These are phyloP conservation scores for Leistus spinibarbis DNA, from an alignment of 2,888 invertebrate genomes.

Conservation along the genomic window DNA sequence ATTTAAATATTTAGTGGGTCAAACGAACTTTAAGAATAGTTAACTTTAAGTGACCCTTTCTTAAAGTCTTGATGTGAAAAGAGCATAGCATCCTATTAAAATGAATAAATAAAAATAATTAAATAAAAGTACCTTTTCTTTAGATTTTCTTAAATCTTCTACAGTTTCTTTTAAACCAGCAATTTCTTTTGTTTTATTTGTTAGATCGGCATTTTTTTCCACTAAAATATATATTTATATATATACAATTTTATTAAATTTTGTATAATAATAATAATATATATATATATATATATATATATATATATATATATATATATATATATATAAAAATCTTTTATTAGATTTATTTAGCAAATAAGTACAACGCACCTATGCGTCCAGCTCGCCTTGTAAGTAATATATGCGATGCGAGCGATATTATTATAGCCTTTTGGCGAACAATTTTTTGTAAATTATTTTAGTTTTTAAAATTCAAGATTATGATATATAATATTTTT, in stretches of 20 bases:
- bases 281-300: constrained; percentile 23
- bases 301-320: constrained; percentile 20
- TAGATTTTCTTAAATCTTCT: constrained; percentile 16
- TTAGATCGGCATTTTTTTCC: constrained; percentile 18
- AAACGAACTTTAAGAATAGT: background rate
- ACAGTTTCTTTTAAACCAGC: constrained; percentile 17
- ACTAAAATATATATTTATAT: constrained; percentile 24
- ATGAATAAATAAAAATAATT: background rate
- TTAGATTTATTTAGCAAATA: constrained; percentile 1
- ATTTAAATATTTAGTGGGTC: background rate
- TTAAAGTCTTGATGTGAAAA: too few relatives aligned
- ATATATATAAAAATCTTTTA: constrained; percentile 4
- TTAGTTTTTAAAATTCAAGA: too few relatives aligned
- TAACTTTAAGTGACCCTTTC: background rate
- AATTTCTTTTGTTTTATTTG: constrained; percentile 16
- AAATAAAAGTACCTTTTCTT: constrained; percentile 24
- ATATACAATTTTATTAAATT: constrained; percentile 16
- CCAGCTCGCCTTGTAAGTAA: too few relatives aligned
- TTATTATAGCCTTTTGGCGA: too few relatives aligned
- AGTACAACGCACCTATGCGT: too few relatives aligned
- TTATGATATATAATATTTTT: too few relatives aligned
- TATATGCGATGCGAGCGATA: too few relatives aligned
- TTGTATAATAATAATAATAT: constrained; percentile 15
- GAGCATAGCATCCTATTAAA: too few relatives aligned
- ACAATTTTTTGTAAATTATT: too few relatives aligned